Evolutionary conservation across 2,113 vertebrate genomes (phyloP).

Genomic region (Xiphophorus couchianus): DNA sequence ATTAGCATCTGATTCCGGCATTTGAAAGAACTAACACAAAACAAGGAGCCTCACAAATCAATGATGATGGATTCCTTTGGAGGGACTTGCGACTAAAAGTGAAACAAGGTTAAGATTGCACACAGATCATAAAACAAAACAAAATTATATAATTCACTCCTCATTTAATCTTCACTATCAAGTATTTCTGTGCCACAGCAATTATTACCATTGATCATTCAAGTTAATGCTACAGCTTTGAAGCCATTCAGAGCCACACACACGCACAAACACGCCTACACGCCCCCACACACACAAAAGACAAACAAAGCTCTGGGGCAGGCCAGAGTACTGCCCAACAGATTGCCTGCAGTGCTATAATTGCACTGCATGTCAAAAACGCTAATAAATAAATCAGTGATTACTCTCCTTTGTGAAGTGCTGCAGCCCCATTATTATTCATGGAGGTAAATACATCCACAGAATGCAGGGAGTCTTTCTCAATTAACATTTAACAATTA

Average conservation of each 20-base stretch:
- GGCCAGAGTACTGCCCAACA: conserved; percentile 38
- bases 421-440: conserved; percentile 68
- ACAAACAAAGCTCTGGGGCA: conserved; percentile 20
- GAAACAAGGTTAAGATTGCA: conserved; percentile 18
- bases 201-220: conserved; percentile 63
- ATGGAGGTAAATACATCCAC: conserved; percentile 74
- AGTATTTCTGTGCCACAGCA: conserved; percentile 36
- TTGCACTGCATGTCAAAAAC: conserved; percentile 67
- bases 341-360: conserved; percentile 50
- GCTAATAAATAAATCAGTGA: conserved; percentile 76
- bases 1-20: conserved; percentile 11
- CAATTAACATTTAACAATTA: conserved; percentile 41
- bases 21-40: conserved; percentile 6
- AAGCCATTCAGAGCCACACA: conserved; percentile 20
- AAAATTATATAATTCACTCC: conserved; percentile 12
- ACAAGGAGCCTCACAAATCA: conserved; percentile 18
- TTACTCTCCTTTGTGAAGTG: conserved; percentile 68
- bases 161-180: conserved; percentile 30
- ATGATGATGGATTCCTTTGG: conserved; percentile 4
- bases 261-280: not conserved
- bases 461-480: conserved; percentile 38
- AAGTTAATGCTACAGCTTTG: conserved; percentile 52
- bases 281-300: not conserved
- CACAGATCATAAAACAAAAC: not conserved
- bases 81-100: conserved; percentile 7